phyloP scores from a whole-genome alignment of 2,797 vertebrate genomes.

The Acanthurus tractus region DNA sequence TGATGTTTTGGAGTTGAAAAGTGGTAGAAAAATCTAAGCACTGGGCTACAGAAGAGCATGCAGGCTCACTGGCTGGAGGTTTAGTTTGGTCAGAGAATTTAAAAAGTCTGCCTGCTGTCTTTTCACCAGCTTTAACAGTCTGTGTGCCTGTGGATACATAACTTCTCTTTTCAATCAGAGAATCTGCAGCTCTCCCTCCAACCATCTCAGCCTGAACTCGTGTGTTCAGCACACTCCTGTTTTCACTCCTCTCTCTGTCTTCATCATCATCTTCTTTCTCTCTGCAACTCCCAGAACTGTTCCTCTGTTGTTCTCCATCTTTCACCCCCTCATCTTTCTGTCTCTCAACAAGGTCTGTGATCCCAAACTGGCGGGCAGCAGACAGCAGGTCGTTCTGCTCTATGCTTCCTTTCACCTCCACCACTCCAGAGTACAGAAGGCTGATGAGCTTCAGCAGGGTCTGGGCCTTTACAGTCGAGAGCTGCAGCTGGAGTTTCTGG shows the following conservation, averaged over 20 bases:
- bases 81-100: neutral
- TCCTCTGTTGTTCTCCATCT: conserved; percentile 9
- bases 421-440: conserved; percentile 82
- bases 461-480: conserved; percentile 69
- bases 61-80: neutral
- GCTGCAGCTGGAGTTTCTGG: conserved; percentile 70
- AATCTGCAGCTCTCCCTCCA: neutral
- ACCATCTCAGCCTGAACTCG: conserved; percentile 41
- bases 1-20: conserved; percentile 7
- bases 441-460: conserved; percentile 82
- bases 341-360: conserved; percentile 65
- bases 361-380: conserved; percentile 73
- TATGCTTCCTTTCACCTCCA: conserved; percentile 64
- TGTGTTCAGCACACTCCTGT: conserved; percentile 30
- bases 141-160: conserved; percentile 57
- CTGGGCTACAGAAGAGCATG: neutral
- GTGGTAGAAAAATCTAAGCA: neutral
- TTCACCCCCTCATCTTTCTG: neutral
- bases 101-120: neutral
- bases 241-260: neutral
- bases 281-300: neutral
- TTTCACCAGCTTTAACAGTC: conserved; percentile 37
- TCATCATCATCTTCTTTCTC: conserved; percentile 18
- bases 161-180: neutral
- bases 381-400: conserved; percentile 77